These are phyloP conservation scores for Psilopogon haemacephalus DNA, from an alignment of 2,113 vertebrate species.

Conservation along the genomic window DNA sequence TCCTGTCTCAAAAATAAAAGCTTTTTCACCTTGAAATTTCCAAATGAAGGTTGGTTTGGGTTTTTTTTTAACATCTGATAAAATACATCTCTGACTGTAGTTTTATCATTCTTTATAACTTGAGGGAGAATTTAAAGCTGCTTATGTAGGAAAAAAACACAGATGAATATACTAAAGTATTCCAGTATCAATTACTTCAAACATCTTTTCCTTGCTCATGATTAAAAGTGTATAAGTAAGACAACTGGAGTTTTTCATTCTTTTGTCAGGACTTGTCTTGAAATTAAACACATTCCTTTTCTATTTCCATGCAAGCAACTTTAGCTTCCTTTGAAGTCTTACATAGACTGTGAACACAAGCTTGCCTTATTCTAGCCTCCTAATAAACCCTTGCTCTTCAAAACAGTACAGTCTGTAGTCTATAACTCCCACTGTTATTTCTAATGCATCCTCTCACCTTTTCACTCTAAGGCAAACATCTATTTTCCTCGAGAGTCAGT, in stretches of 20 bases:
- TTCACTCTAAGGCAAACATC: not conserved
- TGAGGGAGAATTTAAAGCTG: not conserved
- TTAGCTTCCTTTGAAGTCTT: not conserved
- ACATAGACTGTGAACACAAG: not conserved
- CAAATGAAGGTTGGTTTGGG: not conserved
- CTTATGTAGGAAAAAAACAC: not conserved
- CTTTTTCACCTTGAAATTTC: not conserved
- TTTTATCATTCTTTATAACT: not conserved
- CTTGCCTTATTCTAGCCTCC: not conserved
- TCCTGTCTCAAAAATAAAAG: not conserved
- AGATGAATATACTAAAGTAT: not conserved
- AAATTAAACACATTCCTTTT: not conserved
- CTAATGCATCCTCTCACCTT: not conserved
- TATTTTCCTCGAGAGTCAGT: rapidly evolving
- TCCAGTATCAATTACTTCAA: not conserved
- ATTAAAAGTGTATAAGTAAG: not conserved
- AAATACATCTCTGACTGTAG: not conserved
- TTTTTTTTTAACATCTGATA: not conserved
- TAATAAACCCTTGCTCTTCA: not conserved
- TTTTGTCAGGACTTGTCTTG: not conserved
- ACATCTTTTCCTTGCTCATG: not conserved
- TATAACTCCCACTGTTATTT: not conserved
- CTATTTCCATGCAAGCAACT: rapidly evolving
- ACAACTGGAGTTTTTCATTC: not conserved
- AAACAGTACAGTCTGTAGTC: not conserved